Base-by-base conservation (phyloP, 2,113 vertebrate genomes). In the Silurus asotus region DNA sequence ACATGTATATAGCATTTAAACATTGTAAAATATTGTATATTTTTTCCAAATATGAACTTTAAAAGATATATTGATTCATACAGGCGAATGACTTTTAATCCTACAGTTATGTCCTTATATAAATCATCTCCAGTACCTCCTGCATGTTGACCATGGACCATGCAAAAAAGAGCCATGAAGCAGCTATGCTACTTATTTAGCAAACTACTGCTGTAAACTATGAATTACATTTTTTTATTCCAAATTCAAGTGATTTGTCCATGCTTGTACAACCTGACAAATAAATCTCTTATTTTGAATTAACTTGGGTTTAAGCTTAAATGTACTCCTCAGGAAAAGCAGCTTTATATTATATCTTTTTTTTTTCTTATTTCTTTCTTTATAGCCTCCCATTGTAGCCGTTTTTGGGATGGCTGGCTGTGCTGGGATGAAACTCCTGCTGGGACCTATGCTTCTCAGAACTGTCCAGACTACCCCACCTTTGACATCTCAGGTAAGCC, bases 391-490 rank as follows among this genome's bases (percentile, higher is more conserved):
- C 96, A 94, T 74, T 99, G 98, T 93, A 94, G 94, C 83, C 94
- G 92, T 4, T 95, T 96, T 0, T 99, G 98, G 98, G 98, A 99
- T 6, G 98, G 97, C 55, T 96, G 95, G 94, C 75, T 98, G 64
- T 99, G 98, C 88, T 99, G 98, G 98, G 95, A 96, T 0, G 96
- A 98, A 89, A 96, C 96, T 0, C 96, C 95, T 0, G 96, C 96
- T 65, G 97, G 97, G 82, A 94, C 89, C 0, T 80, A 93, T 1
- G 91, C 95, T 61, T 93, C 93, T 61, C 96, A 97, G 90, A 93
- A 92, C 87, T 99, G 98, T 89, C 97, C 97, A 0, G 94, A 95
- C 89, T 96, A 95, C 82, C 93, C 94, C 17, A 96, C 96, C 84
- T 95, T 96, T 48, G 94, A 96, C 85, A 64, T 93, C 59, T 88